Conservation (phyloP, 2,797 vertebrate species). For the Stomatorhinus walkeri region DNA sequence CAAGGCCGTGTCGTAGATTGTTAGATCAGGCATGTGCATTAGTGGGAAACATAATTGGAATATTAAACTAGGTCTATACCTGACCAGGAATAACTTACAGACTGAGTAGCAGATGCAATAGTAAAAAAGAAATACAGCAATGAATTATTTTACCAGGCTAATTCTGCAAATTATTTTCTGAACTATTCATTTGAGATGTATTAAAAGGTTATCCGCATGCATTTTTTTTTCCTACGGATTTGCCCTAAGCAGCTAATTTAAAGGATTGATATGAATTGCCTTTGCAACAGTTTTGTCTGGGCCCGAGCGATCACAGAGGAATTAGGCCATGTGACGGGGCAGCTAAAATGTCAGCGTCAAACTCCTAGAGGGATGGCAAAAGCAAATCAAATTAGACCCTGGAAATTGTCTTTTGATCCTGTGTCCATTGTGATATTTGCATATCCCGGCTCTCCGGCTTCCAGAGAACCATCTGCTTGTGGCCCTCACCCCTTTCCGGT, state of each 20-base stretch:
- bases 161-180: neutral
- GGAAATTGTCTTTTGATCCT: constrained; percentile 31
- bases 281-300: constrained; percentile 8
- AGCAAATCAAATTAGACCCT: constrained; percentile 27
- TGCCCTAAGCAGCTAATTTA: constrained; percentile 33
- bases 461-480: constrained; percentile 17
- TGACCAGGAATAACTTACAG: neutral
- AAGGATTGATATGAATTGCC: constrained; percentile 20
- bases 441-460: constrained; percentile 20
- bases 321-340: neutral
- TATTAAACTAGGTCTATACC: neutral
- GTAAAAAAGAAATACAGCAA: neutral
- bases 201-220: constrained; percentile 32
- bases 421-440: constrained; percentile 32
- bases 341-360: constrained; percentile 36
- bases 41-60: neutral
- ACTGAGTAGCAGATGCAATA: neutral
- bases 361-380: constrained; percentile 31
- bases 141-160: neutral
- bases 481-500: neutral
- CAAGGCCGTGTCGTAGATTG: neutral
- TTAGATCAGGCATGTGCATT: neutral
- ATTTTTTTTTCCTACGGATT: constrained; percentile 24
- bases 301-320: constrained; percentile 8
- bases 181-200: neutral